Evolutionary conservation across 2,797 vertebrate genomes (phyloP).

Genomic region (Simalia tracyae): DNA sequence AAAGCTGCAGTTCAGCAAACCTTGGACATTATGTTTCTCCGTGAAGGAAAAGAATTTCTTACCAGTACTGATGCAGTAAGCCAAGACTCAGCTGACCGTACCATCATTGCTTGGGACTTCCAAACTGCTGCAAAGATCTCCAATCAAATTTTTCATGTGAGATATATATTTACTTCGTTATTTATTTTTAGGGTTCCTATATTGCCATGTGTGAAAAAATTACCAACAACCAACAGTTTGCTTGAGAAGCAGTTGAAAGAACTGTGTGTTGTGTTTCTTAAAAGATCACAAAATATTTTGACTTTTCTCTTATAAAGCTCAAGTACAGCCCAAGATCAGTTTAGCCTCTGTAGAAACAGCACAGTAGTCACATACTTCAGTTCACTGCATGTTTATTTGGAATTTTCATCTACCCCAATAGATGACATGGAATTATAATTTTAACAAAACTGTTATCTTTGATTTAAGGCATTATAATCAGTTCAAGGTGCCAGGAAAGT

Average conservation of each 20-base stretch:
- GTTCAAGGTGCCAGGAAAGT: neutral
- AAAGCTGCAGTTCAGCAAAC: constrained; percentile 92
- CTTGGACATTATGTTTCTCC: constrained; percentile 89
- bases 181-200: neutral
- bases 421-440: neutral
- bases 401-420: neutral
- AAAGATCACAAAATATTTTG: neutral
- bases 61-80: constrained; percentile 93
- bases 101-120: constrained; percentile 95
- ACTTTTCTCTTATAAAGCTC: neutral
- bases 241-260: neutral
- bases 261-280: neutral
- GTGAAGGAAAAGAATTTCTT: constrained; percentile 85
- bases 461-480: neutral
- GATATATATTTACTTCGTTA: constrained; percentile 43
- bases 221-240: neutral
- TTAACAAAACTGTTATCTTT: neutral
- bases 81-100: constrained; percentile 94
- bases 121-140: constrained; percentile 89
- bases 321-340: neutral
- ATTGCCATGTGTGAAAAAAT: neutral
- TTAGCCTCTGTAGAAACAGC: neutral
- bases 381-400: neutral
- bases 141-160: constrained; percentile 97
- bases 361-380: neutral